phyloP scores from a whole-genome alignment of 1,140 invertebrate genomes.

The Trichomalopsis sarcophagae region DNA sequence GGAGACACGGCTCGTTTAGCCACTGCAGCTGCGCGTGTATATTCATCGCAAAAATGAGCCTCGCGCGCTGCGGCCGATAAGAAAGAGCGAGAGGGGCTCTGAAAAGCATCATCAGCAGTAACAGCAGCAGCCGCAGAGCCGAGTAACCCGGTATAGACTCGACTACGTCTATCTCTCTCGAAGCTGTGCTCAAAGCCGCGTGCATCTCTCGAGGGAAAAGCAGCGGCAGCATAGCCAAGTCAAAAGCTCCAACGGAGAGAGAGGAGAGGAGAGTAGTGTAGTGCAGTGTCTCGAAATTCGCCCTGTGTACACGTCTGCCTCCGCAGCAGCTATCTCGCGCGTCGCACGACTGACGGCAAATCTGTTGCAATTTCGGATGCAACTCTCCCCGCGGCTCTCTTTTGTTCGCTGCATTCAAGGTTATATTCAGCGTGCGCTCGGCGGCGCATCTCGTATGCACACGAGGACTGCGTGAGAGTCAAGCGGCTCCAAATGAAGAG shows the following conservation, averaged over 20 bases:
- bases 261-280: too few species aligned
- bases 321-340: not conserved
- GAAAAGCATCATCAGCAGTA: not conserved
- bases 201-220: not conserved
- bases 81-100: not conserved
- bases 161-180: not conserved
- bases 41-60: not conserved
- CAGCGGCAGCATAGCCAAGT: not conserved
- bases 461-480: not conserved
- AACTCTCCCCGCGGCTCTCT: not conserved
- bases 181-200: too few species aligned
- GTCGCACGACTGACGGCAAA: not conserved
- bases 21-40: not conserved
- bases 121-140: too few species aligned
- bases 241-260: not conserved
- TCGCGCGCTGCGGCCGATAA: not conserved
- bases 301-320: not conserved
- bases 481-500: conserved; percentile 54
- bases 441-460: not conserved
- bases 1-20: not conserved
- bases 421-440: not conserved
- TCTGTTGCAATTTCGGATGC: not conserved
- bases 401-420: conserved; percentile 19
- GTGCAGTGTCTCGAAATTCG: not conserved
- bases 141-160: not conserved